These are phyloP conservation scores for Mythimna albipuncta DNA, from an alignment of 2,888 invertebrate species.

Conservation along the genomic window DNA sequence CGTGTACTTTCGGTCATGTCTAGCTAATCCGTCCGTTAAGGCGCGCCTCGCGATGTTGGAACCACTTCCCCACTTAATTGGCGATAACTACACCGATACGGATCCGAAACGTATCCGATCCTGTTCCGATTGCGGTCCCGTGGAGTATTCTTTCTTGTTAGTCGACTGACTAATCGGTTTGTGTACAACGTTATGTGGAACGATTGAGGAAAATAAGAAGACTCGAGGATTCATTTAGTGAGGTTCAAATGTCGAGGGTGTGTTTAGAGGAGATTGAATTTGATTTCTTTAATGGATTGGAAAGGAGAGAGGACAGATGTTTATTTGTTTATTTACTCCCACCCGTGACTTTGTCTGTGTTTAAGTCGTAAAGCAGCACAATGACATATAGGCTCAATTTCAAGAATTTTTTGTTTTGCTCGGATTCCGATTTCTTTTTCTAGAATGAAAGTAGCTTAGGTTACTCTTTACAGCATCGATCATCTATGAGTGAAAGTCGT, in stretches of 20 bases:
- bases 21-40: conserved; percentile 52
- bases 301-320: neutral
- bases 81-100: conserved; percentile 72
- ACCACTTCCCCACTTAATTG: conserved; percentile 71
- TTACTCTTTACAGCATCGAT: no score
- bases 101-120: conserved; percentile 43
- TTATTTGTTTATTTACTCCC: no score
- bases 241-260: conserved; percentile 10
- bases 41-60: conserved; percentile 50
- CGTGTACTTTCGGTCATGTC: conserved; percentile 36
- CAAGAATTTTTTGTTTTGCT: no score
- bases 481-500: no score
- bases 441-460: no score
- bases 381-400: no score
- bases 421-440: no score
- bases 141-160: conserved; percentile 70
- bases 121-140: conserved; percentile 70
- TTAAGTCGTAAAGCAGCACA: no score
- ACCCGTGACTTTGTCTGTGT: no score
- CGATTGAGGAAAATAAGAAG: conserved; percentile 51
- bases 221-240: conserved; percentile 35
- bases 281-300: neutral
- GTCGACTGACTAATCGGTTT: conserved; percentile 60
- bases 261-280: conserved; percentile 15
- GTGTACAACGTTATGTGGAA: conserved; percentile 39